These are phyloP conservation scores for Geotrupes spiniger DNA, from an alignment of 2,888 invertebrate species.

Conservation along the genomic window DNA sequence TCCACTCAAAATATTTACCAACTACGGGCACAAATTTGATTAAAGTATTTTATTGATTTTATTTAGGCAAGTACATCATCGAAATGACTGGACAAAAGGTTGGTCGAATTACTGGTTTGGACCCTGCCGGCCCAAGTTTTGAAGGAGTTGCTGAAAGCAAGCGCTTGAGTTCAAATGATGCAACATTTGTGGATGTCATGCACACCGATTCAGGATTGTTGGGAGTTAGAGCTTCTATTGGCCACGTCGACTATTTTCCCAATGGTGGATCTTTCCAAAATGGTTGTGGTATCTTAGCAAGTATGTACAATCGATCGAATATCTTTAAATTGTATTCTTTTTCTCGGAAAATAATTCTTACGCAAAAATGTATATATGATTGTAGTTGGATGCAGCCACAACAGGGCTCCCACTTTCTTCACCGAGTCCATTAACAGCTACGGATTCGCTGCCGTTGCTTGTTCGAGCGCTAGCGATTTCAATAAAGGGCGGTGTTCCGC, in stretches of 20 bases:
- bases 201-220: constrained; percentile 65
- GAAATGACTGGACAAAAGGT: constrained; percentile 9
- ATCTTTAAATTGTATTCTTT: too few species aligned
- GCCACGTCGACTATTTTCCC: constrained; percentile 70
- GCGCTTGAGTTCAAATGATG: constrained; percentile 62
- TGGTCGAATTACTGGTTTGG: constrained; percentile 38
- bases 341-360: too few species aligned
- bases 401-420: constrained; percentile 16
- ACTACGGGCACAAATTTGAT: too few species aligned
- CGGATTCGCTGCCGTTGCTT: constrained; percentile 15
- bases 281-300: constrained; percentile 52
- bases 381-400: constrained; percentile 60
- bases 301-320: background rate
- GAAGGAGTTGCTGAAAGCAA: constrained; percentile 45
- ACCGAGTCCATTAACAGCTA: constrained; percentile 20
- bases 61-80: constrained; percentile 18
- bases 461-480: constrained; percentile 6
- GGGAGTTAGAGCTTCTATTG: constrained; percentile 59
- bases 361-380: too few species aligned
- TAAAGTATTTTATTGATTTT: too few species aligned
- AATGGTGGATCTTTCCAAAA: constrained; percentile 73
- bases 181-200: constrained; percentile 67
- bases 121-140: constrained; percentile 65
- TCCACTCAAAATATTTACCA: too few species aligned
- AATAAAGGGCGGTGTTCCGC: constrained; percentile 4